Conservation (phyloP, 2,797 vertebrate species). For the Liasis olivaceus region DNA sequence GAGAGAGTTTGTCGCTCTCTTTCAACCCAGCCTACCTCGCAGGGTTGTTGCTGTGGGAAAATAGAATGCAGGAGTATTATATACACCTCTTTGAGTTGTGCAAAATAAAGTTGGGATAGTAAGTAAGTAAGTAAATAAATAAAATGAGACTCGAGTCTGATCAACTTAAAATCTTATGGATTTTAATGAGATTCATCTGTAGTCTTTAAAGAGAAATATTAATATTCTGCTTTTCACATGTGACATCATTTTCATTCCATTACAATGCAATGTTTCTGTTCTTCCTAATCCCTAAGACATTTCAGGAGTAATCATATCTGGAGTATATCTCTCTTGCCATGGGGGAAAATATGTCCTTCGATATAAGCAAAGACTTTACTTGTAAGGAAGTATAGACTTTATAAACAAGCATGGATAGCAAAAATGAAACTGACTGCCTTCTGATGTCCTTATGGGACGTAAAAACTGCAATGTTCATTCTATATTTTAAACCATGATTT, state of each 20-base stretch:
- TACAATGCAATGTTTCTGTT: neutral
- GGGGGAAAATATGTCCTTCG: neutral
- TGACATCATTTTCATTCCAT: neutral
- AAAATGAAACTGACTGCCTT: neutral
- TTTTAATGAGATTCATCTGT: neutral
- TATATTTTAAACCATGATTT: neutral
- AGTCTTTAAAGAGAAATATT: neutral
- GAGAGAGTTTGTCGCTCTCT: neutral
- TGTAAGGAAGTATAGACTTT: neutral
- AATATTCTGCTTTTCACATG: neutral
- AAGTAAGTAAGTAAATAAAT: neutral
- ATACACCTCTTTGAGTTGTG: neutral
- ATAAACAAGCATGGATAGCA: neutral
- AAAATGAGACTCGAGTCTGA: neutral
- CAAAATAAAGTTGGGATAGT: neutral
- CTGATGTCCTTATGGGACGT: neutral
- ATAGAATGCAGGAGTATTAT: neutral
- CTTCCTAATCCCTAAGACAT: too few relatives aligned
- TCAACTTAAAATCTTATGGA: neutral
- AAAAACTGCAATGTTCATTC: neutral
- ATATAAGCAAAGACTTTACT: neutral
- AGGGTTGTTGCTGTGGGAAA: neutral
- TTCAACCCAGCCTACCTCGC: neutral
- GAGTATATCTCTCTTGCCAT: neutral
- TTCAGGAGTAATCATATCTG: neutral